These are phyloP conservation scores for Ibycter americanus DNA, from an alignment of 2,797 vertebrate species.

Conservation along the genomic window DNA sequence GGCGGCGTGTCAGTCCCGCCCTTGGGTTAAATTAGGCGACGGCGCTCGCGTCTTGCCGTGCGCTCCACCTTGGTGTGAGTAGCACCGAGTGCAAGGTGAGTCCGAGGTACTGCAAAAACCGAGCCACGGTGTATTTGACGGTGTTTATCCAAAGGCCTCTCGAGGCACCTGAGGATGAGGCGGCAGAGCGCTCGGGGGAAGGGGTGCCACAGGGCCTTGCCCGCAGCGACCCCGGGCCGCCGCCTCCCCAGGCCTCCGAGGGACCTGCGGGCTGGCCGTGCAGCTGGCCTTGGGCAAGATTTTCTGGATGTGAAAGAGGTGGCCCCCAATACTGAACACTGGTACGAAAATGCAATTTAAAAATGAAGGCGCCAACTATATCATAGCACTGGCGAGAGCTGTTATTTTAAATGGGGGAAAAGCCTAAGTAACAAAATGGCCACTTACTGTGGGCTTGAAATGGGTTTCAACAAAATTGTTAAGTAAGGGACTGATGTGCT, in stretches of 20 bases:
- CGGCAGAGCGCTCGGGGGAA: not conserved
- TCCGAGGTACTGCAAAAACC: not conserved
- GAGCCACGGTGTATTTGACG: fast-evolving
- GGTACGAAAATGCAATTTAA: not conserved
- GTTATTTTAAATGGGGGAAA: not conserved
- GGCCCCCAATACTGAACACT: not conserved
- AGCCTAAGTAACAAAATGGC: not conserved
- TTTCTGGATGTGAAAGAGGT: not conserved
- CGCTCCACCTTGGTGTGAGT: not conserved
- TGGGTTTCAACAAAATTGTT: not conserved
- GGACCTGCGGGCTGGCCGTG: not conserved
- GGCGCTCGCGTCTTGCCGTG: not conserved
- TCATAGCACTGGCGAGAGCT: too few relatives aligned
- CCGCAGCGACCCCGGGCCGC: fast-evolving
- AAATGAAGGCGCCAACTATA: not conserved
- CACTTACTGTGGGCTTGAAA: not conserved
- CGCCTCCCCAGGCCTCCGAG: not conserved
- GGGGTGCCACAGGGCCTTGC: too few relatives aligned
- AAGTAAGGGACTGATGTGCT: not conserved
- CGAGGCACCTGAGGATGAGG: fast-evolving
- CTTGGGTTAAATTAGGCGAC: not conserved
- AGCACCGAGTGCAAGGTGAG: not conserved
- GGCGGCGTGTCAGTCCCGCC: fast-evolving
- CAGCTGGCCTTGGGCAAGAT: not conserved
- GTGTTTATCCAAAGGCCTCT: not conserved